Percentiles rank a stretch among this genome's conserved stretches.
phyloP scores from a whole-genome alignment of 2,113 vertebrate genomes.

The Zosterops pallidus region DNA sequence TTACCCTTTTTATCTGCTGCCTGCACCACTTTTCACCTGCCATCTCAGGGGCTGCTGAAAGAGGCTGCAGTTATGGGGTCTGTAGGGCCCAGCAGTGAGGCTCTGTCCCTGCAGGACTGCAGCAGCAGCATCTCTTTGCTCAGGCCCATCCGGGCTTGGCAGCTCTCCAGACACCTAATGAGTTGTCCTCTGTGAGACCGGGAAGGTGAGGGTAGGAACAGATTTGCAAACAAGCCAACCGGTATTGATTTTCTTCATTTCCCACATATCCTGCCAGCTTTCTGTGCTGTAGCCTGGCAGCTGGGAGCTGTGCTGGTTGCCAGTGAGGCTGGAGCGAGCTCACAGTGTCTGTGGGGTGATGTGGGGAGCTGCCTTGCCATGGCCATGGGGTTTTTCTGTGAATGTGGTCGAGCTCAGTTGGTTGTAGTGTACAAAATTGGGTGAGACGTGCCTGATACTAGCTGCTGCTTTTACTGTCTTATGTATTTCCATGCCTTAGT shows the following conservation, averaged over 20 bases:
- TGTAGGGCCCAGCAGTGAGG: background rate
- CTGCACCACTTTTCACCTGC: conserved; percentile 2
- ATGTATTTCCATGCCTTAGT: rapidly evolving
- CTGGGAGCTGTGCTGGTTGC: background rate
- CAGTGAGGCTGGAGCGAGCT: background rate
- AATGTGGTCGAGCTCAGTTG: background rate
- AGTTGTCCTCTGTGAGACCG: background rate
- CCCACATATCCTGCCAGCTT: background rate
- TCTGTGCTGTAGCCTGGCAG: background rate
- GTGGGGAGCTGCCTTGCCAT: background rate
- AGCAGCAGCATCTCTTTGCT: background rate
- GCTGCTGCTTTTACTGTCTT: background rate
- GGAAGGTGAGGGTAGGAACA: background rate
- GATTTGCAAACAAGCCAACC: background rate
- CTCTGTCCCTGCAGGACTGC: background rate
- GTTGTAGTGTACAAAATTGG: rapidly evolving
- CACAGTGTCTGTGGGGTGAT: background rate
- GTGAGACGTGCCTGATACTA: background rate
- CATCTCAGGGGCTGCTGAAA: rapidly evolving
- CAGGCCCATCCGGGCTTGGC: background rate
- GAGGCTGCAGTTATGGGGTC: background rate
- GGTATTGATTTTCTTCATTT: background rate
- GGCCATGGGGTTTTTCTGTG: rapidly evolving
- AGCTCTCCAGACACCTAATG: background rate
- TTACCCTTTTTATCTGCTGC: conserved; percentile 8